phyloP scores from a whole-genome alignment of 2,797 vertebrate species.

The Enteromius unitaeniatus region DNA sequence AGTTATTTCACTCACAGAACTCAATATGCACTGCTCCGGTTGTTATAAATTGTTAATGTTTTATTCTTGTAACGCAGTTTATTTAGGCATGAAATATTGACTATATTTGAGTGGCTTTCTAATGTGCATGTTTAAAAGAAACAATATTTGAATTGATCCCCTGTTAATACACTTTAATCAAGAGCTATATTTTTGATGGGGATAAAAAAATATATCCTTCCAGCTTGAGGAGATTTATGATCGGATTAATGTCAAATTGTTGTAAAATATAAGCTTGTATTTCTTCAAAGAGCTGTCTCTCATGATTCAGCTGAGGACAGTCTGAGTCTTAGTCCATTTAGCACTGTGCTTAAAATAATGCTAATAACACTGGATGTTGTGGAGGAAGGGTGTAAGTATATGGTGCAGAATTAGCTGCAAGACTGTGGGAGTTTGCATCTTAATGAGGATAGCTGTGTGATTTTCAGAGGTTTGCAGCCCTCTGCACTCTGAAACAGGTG shows the following conservation, averaged over 20 bases:
- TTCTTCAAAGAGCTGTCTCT: not conserved
- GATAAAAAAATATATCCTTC: not conserved
- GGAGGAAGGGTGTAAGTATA: conserved; percentile 31
- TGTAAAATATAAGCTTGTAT: not conserved
- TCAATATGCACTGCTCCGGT: conserved; percentile 16
- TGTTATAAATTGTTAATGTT: conserved; percentile 43
- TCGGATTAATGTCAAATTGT: conserved; percentile 32
- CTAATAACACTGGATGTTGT: conserved; percentile 39
- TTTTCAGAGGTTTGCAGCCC: conserved; percentile 43
- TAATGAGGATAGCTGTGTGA: conserved; percentile 54
- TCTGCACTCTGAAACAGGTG: conserved; percentile 60
- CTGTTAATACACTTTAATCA: conserved; percentile 23
- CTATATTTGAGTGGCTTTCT: not conserved
- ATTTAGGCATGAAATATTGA: conserved; percentile 17
- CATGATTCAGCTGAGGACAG: not conserved
- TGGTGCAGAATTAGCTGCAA: conserved; percentile 52
- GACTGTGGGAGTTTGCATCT: conserved; percentile 54
- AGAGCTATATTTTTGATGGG: conserved; percentile 17
- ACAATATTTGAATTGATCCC: not conserved
- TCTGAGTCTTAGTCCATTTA: not conserved
- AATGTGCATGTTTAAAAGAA: conserved; percentile 1
- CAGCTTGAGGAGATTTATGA: conserved; percentile 23
- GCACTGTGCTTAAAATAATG: conserved; percentile 31
- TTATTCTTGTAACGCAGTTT: conserved; percentile 31
- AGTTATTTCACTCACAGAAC: conserved; percentile 43